A percentile compares a stretch with the other conserved stretches of the same genome.
phyloP scores from a whole-genome alignment of 2,797 vertebrate genomes.

The Menidia menidia region DNA sequence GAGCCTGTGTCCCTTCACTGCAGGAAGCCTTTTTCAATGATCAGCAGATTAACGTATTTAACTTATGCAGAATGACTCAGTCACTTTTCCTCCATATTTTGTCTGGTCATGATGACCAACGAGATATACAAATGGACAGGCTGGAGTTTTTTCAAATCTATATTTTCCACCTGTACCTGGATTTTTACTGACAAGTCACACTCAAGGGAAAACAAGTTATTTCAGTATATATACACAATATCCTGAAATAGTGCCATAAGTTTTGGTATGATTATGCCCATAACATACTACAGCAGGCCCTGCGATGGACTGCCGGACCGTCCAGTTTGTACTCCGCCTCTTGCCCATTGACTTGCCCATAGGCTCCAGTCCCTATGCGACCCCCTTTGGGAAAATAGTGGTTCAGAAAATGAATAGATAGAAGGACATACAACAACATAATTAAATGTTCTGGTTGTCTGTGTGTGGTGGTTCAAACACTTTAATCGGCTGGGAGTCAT shows the following conservation, averaged over 20 bases:
- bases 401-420: too few relatives aligned
- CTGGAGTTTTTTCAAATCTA: background rate
- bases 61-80: conserved; percentile 39
- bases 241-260: background rate
- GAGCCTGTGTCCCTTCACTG: conserved; percentile 4
- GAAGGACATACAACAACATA: background rate
- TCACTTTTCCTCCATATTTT: conserved; percentile 4
- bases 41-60: conserved; percentile 46
- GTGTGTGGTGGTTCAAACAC: background rate
- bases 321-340: too few relatives aligned
- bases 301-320: too few relatives aligned
- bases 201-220: background rate
- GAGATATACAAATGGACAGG: background rate
- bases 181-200: background rate
- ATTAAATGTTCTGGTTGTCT: conserved; percentile 12
- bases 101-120: background rate
- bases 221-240: too few relatives aligned
- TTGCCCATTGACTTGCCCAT: too few relatives aligned
- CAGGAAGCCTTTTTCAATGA: conserved; percentile 38
- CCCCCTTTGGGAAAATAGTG: too few relatives aligned
- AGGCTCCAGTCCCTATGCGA: too few relatives aligned
- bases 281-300: background rate
- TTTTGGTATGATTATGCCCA: background rate
- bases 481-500: background rate
- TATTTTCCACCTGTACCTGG: background rate